phyloP scores from a whole-genome alignment of 2,888 invertebrate genomes.

The Eucriotettix oculatus region DNA sequence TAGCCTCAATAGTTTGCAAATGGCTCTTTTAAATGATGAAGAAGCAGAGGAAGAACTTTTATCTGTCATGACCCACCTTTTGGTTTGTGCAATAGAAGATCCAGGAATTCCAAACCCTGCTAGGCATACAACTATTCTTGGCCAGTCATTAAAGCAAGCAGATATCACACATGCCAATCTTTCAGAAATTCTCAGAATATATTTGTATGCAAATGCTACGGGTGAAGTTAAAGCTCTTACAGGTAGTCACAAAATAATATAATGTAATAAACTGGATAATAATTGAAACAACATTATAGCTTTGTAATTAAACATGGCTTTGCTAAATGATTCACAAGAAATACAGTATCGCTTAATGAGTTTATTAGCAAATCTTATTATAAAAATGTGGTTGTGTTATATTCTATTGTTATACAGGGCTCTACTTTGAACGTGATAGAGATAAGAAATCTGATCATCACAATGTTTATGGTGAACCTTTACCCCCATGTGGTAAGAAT shows the following conservation, averaged over 20 bases:
- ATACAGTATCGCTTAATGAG: no score
- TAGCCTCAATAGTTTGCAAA: slow-evolving; percentile 69
- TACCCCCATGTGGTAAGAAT: slow-evolving; percentile 47
- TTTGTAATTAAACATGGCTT: no score
- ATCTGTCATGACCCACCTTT: slow-evolving; percentile 73
- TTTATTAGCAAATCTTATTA: no score
- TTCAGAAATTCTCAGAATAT: slow-evolving; percentile 81
- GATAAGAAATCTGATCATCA: slow-evolving; percentile 73
- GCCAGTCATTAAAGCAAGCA: slow-evolving; percentile 75
- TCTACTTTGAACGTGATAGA: slow-evolving; percentile 66
- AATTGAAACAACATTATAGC: no score
- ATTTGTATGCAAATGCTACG: slow-evolving; percentile 76
- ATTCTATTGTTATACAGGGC: slow-evolving; percentile 26
- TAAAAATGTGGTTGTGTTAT: no score
- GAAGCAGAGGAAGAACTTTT: slow-evolving; percentile 71
- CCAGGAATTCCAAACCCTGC: slow-evolving; percentile 82
- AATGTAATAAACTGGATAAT: background rate
- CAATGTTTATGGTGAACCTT: slow-evolving; percentile 34
- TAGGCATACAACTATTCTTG: slow-evolving; percentile 73
- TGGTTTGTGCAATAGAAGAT: slow-evolving; percentile 87
- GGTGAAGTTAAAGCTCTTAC: slow-evolving; percentile 69
- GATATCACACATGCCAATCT: slow-evolving; percentile 84
- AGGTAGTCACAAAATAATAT: slow-evolving; percentile 20
- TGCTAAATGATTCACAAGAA: no score
- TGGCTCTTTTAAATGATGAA: slow-evolving; percentile 66